Evolutionary conservation across 2,888 invertebrate species (phyloP).

Genomic region (Drosophila pseudotakahashii): DNA sequence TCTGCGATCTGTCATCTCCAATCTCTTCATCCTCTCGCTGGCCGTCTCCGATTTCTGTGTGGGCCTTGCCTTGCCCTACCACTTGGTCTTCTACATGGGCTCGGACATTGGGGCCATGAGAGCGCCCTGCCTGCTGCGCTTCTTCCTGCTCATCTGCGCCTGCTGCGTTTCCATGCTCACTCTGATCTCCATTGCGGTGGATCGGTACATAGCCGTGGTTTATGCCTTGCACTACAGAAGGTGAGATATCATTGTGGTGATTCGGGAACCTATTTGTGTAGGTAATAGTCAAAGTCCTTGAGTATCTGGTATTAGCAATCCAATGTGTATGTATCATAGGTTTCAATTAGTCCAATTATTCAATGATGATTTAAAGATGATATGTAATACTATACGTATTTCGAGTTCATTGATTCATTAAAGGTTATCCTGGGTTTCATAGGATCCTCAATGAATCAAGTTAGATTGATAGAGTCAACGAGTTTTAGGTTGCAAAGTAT

Average conservation of each 20-base stretch:
- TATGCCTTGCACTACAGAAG: constrained; percentile 91
- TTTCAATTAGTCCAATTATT: no score
- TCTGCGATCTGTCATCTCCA: constrained; percentile 89
- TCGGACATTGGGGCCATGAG: constrained; percentile 87
- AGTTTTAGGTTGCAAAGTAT: no score
- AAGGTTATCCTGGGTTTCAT: no score
- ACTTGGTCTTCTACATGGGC: constrained; percentile 90
- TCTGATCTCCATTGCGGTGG: constrained; percentile 91
- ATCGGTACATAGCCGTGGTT: constrained; percentile 92
- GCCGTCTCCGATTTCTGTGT: constrained; percentile 92
- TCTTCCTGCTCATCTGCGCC: constrained; percentile 90
- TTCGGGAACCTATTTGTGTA: no score
- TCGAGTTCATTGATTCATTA: no score
- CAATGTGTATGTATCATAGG: no score
- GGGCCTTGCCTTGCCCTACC: constrained; percentile 91
- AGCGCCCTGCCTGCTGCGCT: constrained; percentile 88
- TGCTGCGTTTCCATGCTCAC: constrained; percentile 92
- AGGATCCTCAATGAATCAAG: no score
- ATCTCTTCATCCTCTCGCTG: constrained; percentile 91
- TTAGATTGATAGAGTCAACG: no score
- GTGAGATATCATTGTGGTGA: constrained; percentile 41
- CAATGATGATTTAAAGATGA: no score
- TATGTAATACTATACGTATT: no score
- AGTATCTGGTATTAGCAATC: no score
- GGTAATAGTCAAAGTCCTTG: no score